Evolutionary conservation across 1,140 invertebrate species (phyloP).

Genomic region (Drosophila micromelanica): DNA sequence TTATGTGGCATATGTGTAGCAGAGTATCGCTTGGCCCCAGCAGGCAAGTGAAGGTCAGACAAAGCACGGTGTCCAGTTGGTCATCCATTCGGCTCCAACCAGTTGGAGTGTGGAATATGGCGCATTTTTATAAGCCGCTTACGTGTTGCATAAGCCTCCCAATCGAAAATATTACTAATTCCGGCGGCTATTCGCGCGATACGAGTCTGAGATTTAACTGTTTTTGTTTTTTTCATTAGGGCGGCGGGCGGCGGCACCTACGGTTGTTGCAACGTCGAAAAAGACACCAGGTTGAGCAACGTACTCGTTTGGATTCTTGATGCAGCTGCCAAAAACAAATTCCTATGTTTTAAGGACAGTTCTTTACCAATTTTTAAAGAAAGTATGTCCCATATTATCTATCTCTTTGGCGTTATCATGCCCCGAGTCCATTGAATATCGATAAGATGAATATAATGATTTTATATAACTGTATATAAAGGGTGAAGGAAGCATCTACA

Average conservation of each 20-base stretch:
- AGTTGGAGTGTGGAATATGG: neutral
- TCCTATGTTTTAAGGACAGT: no score
- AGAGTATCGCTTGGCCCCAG: neutral
- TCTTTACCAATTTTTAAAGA: no score
- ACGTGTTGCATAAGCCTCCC: conserved; percentile 21
- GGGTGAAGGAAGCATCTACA: no score
- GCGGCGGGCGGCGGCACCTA: neutral
- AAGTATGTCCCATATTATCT: no score
- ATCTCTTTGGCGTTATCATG: no score
- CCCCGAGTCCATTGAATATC: no score
- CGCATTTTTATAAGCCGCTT: conserved; percentile 23
- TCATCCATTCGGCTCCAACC: neutral
- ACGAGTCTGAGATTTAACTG: neutral
- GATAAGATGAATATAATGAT: no score
- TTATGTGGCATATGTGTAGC: conserved; percentile 39
- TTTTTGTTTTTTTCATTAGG: neutral
- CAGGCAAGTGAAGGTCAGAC: conserved; percentile 42
- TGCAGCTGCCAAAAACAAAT: no score
- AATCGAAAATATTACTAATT: conserved; percentile 10
- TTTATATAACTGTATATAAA: no score
- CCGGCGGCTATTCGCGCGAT: neutral
- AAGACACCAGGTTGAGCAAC: no score
- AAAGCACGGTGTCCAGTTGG: neutral
- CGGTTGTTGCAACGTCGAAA: no score
- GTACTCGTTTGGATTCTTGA: no score